A percentile compares a stretch with the other conserved stretches of the same genome.
These are phyloP conservation scores for Machimus atricapillus DNA, from an alignment of 2,888 invertebrate species.

Conservation along the genomic window DNA sequence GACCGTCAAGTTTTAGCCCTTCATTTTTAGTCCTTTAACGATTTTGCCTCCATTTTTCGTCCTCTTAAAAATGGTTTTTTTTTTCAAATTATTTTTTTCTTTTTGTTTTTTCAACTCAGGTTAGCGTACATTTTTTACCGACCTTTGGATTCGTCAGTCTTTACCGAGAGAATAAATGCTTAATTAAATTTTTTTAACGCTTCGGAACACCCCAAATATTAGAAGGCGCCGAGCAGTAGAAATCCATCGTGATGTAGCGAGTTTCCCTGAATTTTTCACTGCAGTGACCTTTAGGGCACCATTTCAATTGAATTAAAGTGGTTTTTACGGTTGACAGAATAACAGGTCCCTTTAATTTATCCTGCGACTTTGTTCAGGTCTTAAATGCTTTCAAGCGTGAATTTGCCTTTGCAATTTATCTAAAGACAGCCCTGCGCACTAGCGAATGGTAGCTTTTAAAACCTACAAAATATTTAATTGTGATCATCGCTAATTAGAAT, in stretches of 20 bases:
- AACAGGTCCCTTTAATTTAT: background rate
- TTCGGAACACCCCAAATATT: background rate
- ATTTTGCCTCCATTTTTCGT: background rate
- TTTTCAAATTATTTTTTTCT: background rate
- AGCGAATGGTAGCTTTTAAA: background rate
- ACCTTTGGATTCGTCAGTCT: background rate
- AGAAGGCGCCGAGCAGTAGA: background rate
- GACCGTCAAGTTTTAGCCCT: background rate
- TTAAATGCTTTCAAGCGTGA: background rate
- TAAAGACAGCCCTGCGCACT: background rate
- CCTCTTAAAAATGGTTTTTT: background rate
- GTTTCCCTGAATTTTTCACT: background rate
- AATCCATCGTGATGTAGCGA: background rate
- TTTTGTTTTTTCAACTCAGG: background rate
- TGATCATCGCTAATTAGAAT: background rate
- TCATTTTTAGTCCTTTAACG: background rate
- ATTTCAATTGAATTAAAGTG: background rate
- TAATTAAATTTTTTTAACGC: slow-evolving; percentile 11
- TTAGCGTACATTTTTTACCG: background rate
- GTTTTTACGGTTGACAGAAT: background rate
- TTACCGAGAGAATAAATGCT: background rate
- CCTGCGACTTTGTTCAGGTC: background rate
- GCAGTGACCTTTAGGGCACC: background rate
- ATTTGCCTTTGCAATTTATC: background rate
- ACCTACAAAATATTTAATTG: background rate